These are phyloP conservation scores for Oryzaephilus surinamensis DNA, from an alignment of 1,140 invertebrate genomes.

Conservation along the genomic window DNA sequence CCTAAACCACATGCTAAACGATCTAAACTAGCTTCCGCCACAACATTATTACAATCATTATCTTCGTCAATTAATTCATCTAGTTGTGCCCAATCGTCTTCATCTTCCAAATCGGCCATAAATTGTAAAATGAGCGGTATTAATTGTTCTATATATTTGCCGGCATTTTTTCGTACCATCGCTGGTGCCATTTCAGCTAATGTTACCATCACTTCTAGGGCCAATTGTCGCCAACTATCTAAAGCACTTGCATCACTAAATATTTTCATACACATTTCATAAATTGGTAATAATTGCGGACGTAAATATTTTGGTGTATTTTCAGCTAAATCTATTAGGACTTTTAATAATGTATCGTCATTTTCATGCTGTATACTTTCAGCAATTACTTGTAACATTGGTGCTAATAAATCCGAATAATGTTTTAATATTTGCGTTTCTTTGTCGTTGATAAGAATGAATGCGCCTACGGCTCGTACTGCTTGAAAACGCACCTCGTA, in stretches of 20 bases:
- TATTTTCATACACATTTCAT: constrained; percentile 85
- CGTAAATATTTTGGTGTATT: constrained; percentile 85
- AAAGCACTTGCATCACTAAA: constrained; percentile 61
- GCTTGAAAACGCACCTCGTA: constrained; percentile 70
- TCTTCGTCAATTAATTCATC: constrained; percentile 79
- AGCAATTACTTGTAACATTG: constrained; percentile 56
- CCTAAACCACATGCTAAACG: constrained; percentile 91
- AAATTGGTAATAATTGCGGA: constrained; percentile 74
- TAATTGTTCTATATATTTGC: constrained; percentile 65
- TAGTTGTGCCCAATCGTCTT: constrained; percentile 69
- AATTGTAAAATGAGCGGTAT: constrained; percentile 80
- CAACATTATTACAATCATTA: constrained; percentile 81
- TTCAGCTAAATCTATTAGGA: constrained; percentile 88
- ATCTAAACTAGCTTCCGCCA: constrained; percentile 94
- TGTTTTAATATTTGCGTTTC: constrained; percentile 78
- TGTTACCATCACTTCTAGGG: constrained; percentile 86
- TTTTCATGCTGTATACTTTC: constrained; percentile 73
- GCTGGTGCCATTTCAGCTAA: constrained; percentile 89
- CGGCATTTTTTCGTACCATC: constrained; percentile 85
- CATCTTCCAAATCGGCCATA: constrained; percentile 97
- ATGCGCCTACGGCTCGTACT: constrained; percentile 76
- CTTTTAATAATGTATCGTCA: constrained; percentile 84
- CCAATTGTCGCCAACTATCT: constrained; percentile 82
- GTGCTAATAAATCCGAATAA: constrained; percentile 73
- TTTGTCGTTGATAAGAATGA: constrained; percentile 84